These are phyloP conservation scores for Saccostrea cuccullata DNA, from an alignment of 1,140 invertebrate species.

Conservation along the genomic window DNA sequence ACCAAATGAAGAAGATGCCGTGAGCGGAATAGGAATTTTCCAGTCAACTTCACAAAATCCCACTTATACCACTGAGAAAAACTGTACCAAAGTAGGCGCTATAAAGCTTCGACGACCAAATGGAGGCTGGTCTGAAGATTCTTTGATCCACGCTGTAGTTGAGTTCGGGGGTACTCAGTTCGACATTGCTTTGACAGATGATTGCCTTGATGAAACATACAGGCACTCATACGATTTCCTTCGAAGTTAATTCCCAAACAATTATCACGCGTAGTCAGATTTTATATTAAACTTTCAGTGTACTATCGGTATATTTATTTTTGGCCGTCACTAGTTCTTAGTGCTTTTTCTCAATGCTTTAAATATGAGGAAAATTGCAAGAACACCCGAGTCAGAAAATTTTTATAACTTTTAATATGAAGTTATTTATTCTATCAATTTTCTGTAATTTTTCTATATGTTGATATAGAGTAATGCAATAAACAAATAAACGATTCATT, in stretches of 20 bases:
- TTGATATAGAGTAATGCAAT: no score
- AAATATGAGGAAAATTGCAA: no score
- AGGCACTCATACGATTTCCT: constrained; percentile 23
- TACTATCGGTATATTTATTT: no score
- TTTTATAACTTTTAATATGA: no score
- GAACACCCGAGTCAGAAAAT: no score
- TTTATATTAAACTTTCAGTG: no score
- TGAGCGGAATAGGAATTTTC: constrained; percentile 28
- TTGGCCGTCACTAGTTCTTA: no score
- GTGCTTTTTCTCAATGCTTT: no score
- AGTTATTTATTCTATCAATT: no score
- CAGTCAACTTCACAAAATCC: constrained; percentile 47
- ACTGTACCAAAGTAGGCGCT: constrained; percentile 48
- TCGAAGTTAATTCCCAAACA: background rate
- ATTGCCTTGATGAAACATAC: constrained; percentile 39
- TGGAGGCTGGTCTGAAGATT: background rate
- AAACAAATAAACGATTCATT: no score
- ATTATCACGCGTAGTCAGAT: no score
- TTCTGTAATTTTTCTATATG: no score
- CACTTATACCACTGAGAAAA: constrained; percentile 47
- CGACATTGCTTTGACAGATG: background rate
- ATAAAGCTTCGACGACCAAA: constrained; percentile 35
- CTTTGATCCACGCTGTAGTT: constrained; percentile 41
- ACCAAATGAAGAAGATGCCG: background rate
- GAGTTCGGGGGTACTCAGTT: constrained; percentile 53